Conservation (phyloP, 2,113 vertebrate species). For the Eidolon helvum region DNA sequence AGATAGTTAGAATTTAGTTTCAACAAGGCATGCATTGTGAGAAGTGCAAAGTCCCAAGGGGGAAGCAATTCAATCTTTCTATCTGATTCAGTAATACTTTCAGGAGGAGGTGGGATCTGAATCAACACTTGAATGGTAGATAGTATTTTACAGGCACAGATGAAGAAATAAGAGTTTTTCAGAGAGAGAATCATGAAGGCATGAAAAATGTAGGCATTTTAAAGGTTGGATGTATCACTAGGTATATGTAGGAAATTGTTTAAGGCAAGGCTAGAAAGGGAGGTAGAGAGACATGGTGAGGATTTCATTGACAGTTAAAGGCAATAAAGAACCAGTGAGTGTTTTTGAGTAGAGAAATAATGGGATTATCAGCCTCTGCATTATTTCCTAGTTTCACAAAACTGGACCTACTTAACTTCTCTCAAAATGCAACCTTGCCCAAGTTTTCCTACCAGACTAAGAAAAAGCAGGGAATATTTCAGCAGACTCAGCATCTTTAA, state of each 20-base stretch:
- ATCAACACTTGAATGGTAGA: not conserved
- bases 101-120: not conserved
- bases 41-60: not conserved
- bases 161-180: not conserved
- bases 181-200: not conserved
- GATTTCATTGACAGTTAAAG: not conserved
- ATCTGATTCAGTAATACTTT: not conserved
- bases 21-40: not conserved
- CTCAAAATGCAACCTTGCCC: not conserved
- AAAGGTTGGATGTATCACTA: not conserved
- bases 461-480: not conserved
- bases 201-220: not conserved
- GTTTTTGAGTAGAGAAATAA: not conserved
- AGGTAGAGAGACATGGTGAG: not conserved
- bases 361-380: not conserved
- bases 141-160: not conserved
- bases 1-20: conserved; percentile 4
- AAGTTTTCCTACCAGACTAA: not conserved
- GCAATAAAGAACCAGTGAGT: not conserved
- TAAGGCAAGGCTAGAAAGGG: not conserved
- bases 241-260: not conserved
- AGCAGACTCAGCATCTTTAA: not conserved
- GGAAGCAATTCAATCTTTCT: not conserved
- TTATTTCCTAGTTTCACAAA: conserved; percentile 8
- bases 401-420: not conserved